These are phyloP conservation scores for Onchidella celtica DNA, from an alignment of 2,888 invertebrate genomes.

Conservation along the genomic window DNA sequence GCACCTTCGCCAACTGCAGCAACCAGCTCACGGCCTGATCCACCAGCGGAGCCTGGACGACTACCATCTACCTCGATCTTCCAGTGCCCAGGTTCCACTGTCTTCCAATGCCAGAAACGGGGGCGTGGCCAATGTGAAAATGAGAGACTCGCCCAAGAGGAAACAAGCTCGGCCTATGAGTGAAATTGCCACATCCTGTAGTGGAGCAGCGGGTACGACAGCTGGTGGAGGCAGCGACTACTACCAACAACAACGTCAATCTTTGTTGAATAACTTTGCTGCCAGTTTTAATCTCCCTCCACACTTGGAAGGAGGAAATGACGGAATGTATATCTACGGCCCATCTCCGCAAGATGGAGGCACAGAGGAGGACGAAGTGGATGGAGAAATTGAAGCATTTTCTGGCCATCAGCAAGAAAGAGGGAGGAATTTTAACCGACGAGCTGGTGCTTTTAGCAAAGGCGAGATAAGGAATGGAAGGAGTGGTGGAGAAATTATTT, in stretches of 20 bases:
- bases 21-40: constrained; percentile 37
- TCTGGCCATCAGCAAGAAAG: constrained; percentile 9
- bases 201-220: constrained; percentile 24
- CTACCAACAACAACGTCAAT: constrained; percentile 46
- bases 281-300: constrained; percentile 36
- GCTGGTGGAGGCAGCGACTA: constrained; percentile 26
- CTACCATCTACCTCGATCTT: constrained; percentile 49
- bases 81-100: constrained; percentile 45
- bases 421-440: constrained; percentile 24
- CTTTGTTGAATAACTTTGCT: constrained; percentile 46
- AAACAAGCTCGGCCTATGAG: constrained; percentile 55
- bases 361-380: background rate
- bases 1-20: constrained; percentile 23
- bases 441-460: constrained; percentile 22
- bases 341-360: constrained; percentile 23
- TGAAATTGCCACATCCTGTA: constrained; percentile 53
- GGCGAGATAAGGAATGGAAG: background rate
- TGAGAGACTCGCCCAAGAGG: constrained; percentile 50
- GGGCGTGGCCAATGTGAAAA: constrained; percentile 29
- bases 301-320: constrained; percentile 33
- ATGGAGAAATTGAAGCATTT: no score
- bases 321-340: constrained; percentile 54
- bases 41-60: constrained; percentile 57
- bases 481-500: background rate
- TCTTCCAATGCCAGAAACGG: constrained; percentile 23